Evolutionary conservation across 2,888 invertebrate genomes (phyloP), one percentile per base, ranked within the genome.

Genomic region (Pemphredon lugubris): DNA sequence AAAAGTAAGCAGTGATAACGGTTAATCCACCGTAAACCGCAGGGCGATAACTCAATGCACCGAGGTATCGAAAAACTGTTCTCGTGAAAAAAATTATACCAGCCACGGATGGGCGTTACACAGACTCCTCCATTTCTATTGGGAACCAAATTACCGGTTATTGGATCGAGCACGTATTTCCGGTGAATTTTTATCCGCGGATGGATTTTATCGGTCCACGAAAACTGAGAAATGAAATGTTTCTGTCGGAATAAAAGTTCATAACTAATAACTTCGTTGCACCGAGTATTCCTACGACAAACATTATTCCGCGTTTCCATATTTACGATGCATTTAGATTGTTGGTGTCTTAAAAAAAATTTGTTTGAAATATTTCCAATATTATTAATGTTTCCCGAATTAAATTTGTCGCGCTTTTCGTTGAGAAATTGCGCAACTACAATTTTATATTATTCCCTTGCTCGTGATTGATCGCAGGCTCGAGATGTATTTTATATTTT

Each of bases 11-110:
- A 23, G 6, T 13, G 34, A 23, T 54, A 21, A 18, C 54, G 26
- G 39, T 23, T 40, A 54, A 54, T 54, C 13, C 42, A 30, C 16
- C 16, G 11, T 54, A 54, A 42, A 54, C 13, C 54, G 26, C 18
- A 13, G 26, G 26, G 30, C 54, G 54, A 54, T 40, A 54, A 40
- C 42, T 34, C 40, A 18, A 42, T 21, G 39, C 11, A n/a, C 2
- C 23, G 4, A 39, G 39, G 14, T 23, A 54, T 54, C 54, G 54
- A 40, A 40, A 40, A 39, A 26, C 13, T 4, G 14, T 11, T 23
- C 13, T 11, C 5, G 5, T 3, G 54, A 16, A 21, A 23, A n/a
- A 26, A 54, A 40, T 6, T 26, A 16, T 9, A n/a, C 23, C 23
- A 4, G 13, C 45, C n/a, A n/a, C 45, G 13, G 23, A 6, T 45